These are phyloP conservation scores for Pediacus dermestoides DNA, from an alignment of 2,888 invertebrate species.

Conservation along the genomic window DNA sequence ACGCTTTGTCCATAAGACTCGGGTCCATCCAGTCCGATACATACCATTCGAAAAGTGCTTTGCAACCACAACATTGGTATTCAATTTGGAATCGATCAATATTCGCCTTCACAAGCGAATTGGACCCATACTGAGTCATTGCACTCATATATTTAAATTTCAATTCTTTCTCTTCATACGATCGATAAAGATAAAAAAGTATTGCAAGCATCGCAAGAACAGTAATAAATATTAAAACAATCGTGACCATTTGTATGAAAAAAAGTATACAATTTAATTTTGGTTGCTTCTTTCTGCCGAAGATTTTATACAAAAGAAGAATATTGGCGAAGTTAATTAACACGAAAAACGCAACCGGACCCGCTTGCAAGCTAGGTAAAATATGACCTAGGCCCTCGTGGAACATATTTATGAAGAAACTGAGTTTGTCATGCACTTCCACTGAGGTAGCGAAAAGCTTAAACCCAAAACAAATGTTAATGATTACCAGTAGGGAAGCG, in stretches of 20 bases:
- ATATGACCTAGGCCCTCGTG: constrained; percentile 41
- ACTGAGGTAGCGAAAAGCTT: constrained; percentile 34
- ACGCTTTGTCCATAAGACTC: constrained; percentile 45
- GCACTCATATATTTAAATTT: too few relatives aligned
- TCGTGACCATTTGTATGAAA: constrained; percentile 24
- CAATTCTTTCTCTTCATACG: constrained; percentile 35
- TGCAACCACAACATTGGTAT: constrained; percentile 62
- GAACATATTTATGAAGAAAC: constrained; percentile 45
- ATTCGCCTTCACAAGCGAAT: constrained; percentile 54
- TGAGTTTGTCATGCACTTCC: constrained; percentile 36
- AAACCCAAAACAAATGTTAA: constrained; percentile 33
- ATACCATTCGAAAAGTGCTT: constrained; percentile 61
- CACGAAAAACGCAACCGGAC: constrained; percentile 34
- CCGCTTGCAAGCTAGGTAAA: constrained; percentile 34
- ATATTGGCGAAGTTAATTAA: constrained; percentile 30
- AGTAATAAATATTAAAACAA: constrained; percentile 26
- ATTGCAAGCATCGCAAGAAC: constrained; percentile 33
- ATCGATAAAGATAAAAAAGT: constrained; percentile 36
- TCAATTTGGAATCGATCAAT: constrained; percentile 60
- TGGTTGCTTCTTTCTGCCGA: constrained; percentile 26
- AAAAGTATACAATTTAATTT: constrained; percentile 35
- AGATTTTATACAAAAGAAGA: constrained; percentile 33
- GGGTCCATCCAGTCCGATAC: constrained; percentile 56
- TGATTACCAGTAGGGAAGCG: constrained; percentile 22
- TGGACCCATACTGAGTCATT: constrained; percentile 57